These are phyloP conservation scores for Stomatorhinus ivindoensis DNA, from an alignment of 2,113 vertebrate genomes.

Conservation along the genomic window DNA sequence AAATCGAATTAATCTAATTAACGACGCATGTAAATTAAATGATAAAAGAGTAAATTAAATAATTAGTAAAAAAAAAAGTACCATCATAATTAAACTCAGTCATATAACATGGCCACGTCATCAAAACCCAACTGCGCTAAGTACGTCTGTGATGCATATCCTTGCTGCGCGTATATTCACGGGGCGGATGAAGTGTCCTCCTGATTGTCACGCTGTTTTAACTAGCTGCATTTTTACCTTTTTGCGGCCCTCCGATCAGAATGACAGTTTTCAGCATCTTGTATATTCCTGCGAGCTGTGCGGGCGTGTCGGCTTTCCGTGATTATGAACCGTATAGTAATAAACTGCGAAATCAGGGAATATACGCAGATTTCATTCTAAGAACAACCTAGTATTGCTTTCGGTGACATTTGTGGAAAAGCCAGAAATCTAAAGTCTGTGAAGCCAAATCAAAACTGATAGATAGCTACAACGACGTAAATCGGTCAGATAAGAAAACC, in stretches of 20 bases:
- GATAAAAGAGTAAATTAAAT: not conserved
- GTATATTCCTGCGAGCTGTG: not conserved
- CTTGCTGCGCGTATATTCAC: not conserved
- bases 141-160: not conserved
- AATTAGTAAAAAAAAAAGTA: not conserved
- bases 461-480: not conserved
- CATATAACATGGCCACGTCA: not conserved
- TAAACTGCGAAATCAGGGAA: not conserved
- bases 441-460: not conserved
- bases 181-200: not conserved
- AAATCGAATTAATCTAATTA: not conserved
- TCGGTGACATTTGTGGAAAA: not conserved
- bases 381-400: not conserved
- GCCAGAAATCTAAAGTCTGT: not conserved
- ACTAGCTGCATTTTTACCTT: constrained; percentile 59
- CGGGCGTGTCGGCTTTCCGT: not conserved
- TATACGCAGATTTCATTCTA: not conserved
- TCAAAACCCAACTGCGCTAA: not conserved
- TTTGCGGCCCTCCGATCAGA: constrained; percentile 91
- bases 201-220: not conserved
- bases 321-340: not conserved
- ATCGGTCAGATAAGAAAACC: not conserved
- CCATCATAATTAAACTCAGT: not conserved
- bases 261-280: constrained; percentile 88
- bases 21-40: not conserved